Conservation (phyloP, 1,140 invertebrate genomes). For the Halesus radiatus region DNA sequence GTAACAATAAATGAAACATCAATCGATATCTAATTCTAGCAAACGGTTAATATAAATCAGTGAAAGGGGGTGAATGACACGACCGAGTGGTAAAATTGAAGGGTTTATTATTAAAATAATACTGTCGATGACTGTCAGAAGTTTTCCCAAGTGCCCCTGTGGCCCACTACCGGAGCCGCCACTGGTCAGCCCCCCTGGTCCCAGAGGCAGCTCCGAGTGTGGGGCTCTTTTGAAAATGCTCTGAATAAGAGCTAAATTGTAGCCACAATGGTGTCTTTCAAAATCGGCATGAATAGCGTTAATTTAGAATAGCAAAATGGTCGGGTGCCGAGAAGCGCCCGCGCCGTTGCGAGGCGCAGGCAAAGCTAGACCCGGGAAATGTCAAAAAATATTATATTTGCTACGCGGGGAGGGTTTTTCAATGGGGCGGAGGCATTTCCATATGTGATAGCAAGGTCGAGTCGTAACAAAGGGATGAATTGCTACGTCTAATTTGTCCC, state of each 20-base stretch:
- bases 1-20: no score
- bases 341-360: constrained; percentile 27
- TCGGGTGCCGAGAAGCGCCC: constrained; percentile 23
- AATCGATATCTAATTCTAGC: no score
- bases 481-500: no score
- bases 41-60: no score
- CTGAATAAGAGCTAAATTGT: constrained; percentile 60
- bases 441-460: neutral
- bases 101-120: no score
- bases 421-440: constrained; percentile 10
- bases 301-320: constrained; percentile 59
- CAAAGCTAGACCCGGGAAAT: constrained; percentile 49
- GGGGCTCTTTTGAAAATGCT: constrained; percentile 58
- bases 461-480: no score
- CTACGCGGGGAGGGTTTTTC: constrained; percentile 15
- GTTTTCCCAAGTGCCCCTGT: no score
- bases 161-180: no score
- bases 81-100: no score
- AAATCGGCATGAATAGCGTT: constrained; percentile 60
- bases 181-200: constrained; percentile 38
- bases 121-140: no score
- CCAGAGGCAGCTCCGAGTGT: constrained; percentile 39
- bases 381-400: constrained; percentile 56
- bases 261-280: constrained; percentile 59
- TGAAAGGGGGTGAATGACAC: no score